Evolutionary conservation across 1,140 invertebrate species (phyloP), one percentile per base, ranked within the genome.

Genomic region (Zaprionus gabonicus): DNA sequence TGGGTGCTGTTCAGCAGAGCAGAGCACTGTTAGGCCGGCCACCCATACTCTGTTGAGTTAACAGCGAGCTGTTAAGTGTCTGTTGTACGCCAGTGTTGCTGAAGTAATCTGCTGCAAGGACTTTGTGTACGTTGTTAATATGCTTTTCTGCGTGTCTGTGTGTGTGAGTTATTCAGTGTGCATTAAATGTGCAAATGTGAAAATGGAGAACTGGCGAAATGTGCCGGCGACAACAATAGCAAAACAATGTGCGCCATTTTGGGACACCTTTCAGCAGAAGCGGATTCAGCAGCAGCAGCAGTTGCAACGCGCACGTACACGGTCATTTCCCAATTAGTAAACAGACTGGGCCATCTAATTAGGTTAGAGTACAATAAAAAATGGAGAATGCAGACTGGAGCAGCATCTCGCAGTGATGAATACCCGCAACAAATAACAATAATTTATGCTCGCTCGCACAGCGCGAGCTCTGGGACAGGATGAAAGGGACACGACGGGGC

Each of bases 371-470:
- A 17, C 59, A 28, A 46, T 62, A n/a, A 15, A 38, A 44, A 59
- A 59, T 41, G 41, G 53, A 56, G n/a, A 15, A 34, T 34, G 31
- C 3, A 34, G 31, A 34, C 31, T 41, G 41, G 27, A 56, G n/a
- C 12, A 56, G 53, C 53, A 31, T 28, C 53, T 56, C 27, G 27
- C 46, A 15, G 44, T 20, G 53, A 13, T 58, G 70, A 67, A 63
- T 70, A 64, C 25, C 71, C 77, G 58, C 74, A 78, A 68, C 74
- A 80, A 82, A 87, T 82, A 78, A 58, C 60, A 70, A 77, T 71
- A 78, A 71, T 72, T 68, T 75, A 63, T 70, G 63, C 49, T 28
- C 20, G 41, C 41, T 9, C 69, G 38, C 69, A 55, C 25, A 66
- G 10, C 23, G 23, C 20, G 27, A 6, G 28, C 23, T 9, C 36